These are phyloP conservation scores for Deilephila porcellus DNA, from an alignment of 2,888 invertebrate genomes.

Conservation along the genomic window DNA sequence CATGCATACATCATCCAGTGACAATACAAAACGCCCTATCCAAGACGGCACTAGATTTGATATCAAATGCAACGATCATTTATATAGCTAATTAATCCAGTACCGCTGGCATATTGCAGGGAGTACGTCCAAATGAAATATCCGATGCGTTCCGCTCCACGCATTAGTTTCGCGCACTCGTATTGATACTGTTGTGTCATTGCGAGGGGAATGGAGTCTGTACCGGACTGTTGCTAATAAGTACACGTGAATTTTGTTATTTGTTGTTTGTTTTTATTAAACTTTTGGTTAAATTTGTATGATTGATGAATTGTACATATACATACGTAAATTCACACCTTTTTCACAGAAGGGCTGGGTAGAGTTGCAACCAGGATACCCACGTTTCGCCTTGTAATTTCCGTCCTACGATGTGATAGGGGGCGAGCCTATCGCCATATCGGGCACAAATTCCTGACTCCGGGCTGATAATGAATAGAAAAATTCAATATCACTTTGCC, in stretches of 20 bases:
- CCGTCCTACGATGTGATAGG: too few species aligned
- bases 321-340: too few species aligned
- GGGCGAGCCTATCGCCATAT: too few species aligned
- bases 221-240: neutral
- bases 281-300: neutral
- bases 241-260: constrained; percentile 27
- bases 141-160: constrained; percentile 50
- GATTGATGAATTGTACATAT: too few species aligned
- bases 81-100: constrained; percentile 5
- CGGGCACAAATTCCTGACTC: too few species aligned
- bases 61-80: constrained; percentile 14
- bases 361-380: too few species aligned
- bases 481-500: too few species aligned
- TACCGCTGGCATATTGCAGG: constrained; percentile 9
- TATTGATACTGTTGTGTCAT: constrained; percentile 38
- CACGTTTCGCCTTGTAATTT: too few species aligned
- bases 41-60: neutral
- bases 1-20: too few species aligned
- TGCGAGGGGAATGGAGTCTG: constrained; percentile 5
- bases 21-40: too few species aligned
- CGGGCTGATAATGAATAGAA: too few species aligned
- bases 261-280: constrained; percentile 25
- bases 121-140: constrained; percentile 45
- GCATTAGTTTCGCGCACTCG: constrained; percentile 57
- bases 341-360: too few species aligned